phyloP scores from a whole-genome alignment of 2,888 invertebrate species.

The Thumatha senex region DNA sequence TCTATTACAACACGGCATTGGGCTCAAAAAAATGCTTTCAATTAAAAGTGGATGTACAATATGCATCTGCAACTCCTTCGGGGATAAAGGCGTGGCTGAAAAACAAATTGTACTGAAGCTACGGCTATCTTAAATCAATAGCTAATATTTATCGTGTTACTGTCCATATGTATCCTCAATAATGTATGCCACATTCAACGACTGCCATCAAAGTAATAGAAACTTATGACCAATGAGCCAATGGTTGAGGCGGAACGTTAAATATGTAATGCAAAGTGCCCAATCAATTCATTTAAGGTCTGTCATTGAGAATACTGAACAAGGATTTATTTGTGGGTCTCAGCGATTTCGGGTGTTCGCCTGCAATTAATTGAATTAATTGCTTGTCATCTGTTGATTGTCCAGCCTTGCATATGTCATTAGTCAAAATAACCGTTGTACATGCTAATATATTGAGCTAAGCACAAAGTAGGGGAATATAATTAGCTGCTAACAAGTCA shows the following conservation, averaged over 20 bases:
- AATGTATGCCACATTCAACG: not conserved
- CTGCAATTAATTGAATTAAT: constrained; percentile 73
- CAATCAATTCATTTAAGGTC: constrained; percentile 30
- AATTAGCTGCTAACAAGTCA: constrained; percentile 61
- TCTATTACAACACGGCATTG: too few relatives aligned
- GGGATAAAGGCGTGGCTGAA: too few relatives aligned
- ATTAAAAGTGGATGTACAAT: too few relatives aligned
- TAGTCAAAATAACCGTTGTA: constrained; percentile 61
- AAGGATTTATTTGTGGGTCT: constrained; percentile 39
- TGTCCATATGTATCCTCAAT: not conserved
- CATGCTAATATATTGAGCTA: constrained; percentile 40
- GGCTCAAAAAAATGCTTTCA: too few relatives aligned
- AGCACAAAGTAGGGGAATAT: constrained; percentile 39
- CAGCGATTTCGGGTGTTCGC: constrained; percentile 30
- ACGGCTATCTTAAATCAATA: not conserved
- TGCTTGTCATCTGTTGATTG: constrained; percentile 76
- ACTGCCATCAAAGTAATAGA: not conserved
- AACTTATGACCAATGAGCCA: not conserved
- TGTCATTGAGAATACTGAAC: constrained; percentile 26
- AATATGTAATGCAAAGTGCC: constrained; percentile 15
- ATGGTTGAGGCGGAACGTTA: not conserved
- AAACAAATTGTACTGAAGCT: too few relatives aligned
- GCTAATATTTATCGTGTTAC: not conserved
- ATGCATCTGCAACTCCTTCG: too few relatives aligned
- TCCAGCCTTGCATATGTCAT: constrained; percentile 62